Evolutionary conservation across 2,888 invertebrate genomes (phyloP).

Genomic region (Leucozona laternaria): DNA sequence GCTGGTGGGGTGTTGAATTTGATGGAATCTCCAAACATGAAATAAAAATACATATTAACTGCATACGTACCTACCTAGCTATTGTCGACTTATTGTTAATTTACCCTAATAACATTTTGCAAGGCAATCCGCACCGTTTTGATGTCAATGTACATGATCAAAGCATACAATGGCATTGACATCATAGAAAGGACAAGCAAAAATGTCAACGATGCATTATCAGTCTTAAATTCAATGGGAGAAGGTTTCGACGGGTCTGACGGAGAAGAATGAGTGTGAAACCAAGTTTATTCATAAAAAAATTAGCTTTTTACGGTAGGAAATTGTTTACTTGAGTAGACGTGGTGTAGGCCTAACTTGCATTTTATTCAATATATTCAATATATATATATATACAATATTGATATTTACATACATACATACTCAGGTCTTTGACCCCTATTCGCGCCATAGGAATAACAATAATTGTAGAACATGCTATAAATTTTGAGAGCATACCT

Average conservation of each 20-base stretch:
- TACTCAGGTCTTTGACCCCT: too few relatives aligned
- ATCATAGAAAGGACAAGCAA: not conserved
- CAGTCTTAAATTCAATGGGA: not conserved
- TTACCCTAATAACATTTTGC: not conserved
- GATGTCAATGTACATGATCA: not conserved
- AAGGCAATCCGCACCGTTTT: not conserved
- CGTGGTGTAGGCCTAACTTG: too few relatives aligned
- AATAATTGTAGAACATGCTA: too few relatives aligned
- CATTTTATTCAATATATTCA: too few relatives aligned
- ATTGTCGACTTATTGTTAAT: not conserved
- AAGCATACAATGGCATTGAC: not conserved
- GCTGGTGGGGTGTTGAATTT: not conserved
- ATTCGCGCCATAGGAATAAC: too few relatives aligned
- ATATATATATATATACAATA: too few relatives aligned
- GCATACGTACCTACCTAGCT: not conserved
- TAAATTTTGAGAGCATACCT: too few relatives aligned
- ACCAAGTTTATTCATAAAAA: too few relatives aligned
- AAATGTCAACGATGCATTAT: conserved; percentile 1
- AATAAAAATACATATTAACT: not conserved
- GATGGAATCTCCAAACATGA: not conserved
- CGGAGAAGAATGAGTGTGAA: too few relatives aligned
- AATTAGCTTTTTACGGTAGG: too few relatives aligned
- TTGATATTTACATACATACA: too few relatives aligned
- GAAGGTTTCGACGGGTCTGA: not conserved
- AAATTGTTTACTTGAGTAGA: too few relatives aligned